Percentiles rank a stretch among this genome's conserved stretches.
phyloP scores from a whole-genome alignment of 2,797 vertebrate species.

The Sphaeramia orbicularis region DNA sequence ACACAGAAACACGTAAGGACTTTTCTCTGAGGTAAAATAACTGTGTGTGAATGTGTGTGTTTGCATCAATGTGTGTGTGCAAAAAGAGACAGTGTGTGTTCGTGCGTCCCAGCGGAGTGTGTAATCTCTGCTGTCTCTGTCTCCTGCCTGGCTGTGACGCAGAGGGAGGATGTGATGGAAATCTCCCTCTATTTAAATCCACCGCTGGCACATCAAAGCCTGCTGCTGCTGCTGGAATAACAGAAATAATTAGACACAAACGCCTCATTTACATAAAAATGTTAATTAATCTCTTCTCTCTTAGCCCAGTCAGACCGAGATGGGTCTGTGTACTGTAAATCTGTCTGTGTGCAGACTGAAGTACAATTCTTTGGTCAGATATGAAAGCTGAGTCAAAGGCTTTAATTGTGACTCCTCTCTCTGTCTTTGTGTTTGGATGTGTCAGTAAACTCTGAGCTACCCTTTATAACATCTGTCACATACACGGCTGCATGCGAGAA shows the following conservation, averaged over 20 bases:
- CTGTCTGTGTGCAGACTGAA: slow-evolving; percentile 39
- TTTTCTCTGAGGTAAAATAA: slow-evolving; percentile 68
- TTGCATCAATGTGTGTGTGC: slow-evolving; percentile 22
- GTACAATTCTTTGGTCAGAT: slow-evolving; percentile 37
- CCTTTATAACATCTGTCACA: slow-evolving; percentile 7
- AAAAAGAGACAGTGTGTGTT: slow-evolving; percentile 26
- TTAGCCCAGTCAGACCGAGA: slow-evolving; percentile 76
- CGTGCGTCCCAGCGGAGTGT: slow-evolving; percentile 67
- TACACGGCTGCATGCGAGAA: slow-evolving; percentile 13
- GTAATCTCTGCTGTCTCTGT: slow-evolving; percentile 89
- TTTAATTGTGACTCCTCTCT: slow-evolving; percentile 10
- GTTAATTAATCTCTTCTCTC: slow-evolving; percentile 95
- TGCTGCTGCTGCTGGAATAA: slow-evolving; percentile 84
- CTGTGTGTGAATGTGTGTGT: slow-evolving; percentile 19
- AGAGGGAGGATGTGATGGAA: slow-evolving; percentile 95
- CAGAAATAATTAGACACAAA: slow-evolving; percentile 90
- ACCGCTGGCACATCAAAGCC: slow-evolving; percentile 98
- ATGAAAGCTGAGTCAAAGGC: slow-evolving; percentile 44
- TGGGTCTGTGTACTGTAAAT: slow-evolving; percentile 34
- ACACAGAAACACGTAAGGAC: slow-evolving; percentile 37
- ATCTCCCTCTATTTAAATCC: slow-evolving; percentile 98
- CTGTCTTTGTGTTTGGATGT: slow-evolving; percentile 17
- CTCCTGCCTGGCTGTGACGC: slow-evolving; percentile 93
- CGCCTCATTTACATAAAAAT: slow-evolving; percentile 97
- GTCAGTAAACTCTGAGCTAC: slow-evolving; percentile 28